phyloP scores from a whole-genome alignment of 2,888 invertebrate species.

The Diplazon laetatorius region DNA sequence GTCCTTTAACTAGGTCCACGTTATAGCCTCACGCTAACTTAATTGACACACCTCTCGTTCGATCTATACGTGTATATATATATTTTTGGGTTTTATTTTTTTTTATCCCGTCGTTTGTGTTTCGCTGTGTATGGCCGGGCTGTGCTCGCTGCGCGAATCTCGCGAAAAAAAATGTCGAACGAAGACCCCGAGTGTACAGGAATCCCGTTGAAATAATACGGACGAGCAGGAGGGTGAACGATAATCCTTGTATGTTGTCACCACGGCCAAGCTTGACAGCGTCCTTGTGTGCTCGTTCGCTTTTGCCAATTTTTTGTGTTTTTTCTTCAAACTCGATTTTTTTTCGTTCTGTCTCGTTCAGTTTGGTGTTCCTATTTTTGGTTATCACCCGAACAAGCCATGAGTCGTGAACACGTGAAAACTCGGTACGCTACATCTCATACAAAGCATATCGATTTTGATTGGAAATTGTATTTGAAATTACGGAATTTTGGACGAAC shows the following conservation, averaged over 20 bases:
- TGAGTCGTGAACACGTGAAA: not conserved
- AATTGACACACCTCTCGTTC: conserved; percentile 7
- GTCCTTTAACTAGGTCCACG: not conserved
- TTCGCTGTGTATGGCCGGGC: not conserved
- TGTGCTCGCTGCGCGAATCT: not conserved
- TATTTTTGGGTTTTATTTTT: too few species aligned
- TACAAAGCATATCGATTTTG: not conserved
- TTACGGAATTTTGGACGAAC: too few species aligned
- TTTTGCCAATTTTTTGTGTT: conserved; percentile 29
- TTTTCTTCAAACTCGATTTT: conserved; percentile 17
- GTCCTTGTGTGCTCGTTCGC: not conserved
- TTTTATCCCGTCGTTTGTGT: too few species aligned
- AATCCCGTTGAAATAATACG: conserved; percentile 30
- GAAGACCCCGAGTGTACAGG: conserved; percentile 6
- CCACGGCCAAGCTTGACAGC: not conserved
- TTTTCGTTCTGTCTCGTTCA: not conserved
- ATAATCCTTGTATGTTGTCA: conserved; percentile 1
- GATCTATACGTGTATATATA: conserved; percentile 2
- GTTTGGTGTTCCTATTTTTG: not conserved
- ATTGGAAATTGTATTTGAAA: conserved; percentile 1
- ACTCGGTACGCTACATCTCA: not conserved
- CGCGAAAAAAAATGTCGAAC: not conserved
- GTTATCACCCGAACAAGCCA: not conserved
- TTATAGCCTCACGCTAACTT: conserved; percentile 1
- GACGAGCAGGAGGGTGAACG: conserved; percentile 16